These are phyloP conservation scores for Eriosoma lanigerum DNA, from an alignment of 1,140 invertebrate genomes.

Conservation along the genomic window DNA sequence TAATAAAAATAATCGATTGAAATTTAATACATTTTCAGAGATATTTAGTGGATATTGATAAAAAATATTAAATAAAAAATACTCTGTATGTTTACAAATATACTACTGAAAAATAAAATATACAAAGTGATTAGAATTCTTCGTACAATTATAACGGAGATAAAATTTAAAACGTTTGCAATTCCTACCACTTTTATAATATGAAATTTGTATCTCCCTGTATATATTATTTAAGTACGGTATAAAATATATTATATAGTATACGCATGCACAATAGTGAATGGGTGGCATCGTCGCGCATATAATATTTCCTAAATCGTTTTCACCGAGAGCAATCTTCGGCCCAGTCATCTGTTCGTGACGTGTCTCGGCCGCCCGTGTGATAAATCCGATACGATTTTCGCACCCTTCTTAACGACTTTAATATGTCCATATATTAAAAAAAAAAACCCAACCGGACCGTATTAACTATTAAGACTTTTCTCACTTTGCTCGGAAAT, in stretches of 20 bases:
- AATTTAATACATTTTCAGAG: too few relatives aligned
- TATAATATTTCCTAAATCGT: constrained; percentile 40
- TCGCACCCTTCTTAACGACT: constrained; percentile 37
- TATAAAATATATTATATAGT: too few relatives aligned
- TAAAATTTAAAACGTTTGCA: too few relatives aligned
- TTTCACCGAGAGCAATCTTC: constrained; percentile 14
- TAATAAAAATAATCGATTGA: too few relatives aligned
- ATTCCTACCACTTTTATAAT: too few relatives aligned
- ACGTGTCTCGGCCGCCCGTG: constrained; percentile 21
- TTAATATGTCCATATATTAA: not conserved
- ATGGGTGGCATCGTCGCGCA: not conserved
- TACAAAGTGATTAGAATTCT: too few relatives aligned
- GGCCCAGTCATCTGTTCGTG: constrained; percentile 24
- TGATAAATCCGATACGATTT: constrained; percentile 41
- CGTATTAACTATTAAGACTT: constrained; percentile 36
- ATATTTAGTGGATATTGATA: too few relatives aligned
- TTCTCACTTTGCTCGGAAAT: not conserved
- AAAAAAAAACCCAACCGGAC: constrained; percentile 27
- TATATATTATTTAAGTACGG: constrained; percentile 1
- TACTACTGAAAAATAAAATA: too few relatives aligned
- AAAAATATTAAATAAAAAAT: too few relatives aligned
- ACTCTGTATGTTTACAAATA: too few relatives aligned
- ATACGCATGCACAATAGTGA: not conserved
- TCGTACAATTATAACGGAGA: too few relatives aligned
- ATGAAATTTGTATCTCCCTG: not conserved